phyloP scores from a whole-genome alignment of 2,797 vertebrate genomes.

The Vipera ursinii region DNA sequence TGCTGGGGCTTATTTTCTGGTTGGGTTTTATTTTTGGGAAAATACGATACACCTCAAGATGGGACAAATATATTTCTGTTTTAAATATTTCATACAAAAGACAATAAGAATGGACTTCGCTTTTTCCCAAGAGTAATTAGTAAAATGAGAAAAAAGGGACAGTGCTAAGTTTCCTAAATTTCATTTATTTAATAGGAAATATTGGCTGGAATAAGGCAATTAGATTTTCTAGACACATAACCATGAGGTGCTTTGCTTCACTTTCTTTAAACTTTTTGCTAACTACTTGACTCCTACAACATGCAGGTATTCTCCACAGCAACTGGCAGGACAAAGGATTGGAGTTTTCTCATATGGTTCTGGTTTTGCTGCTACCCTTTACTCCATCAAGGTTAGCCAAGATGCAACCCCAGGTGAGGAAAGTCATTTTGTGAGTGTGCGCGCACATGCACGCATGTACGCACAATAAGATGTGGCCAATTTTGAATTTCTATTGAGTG shows the following conservation, averaged over 20 bases:
- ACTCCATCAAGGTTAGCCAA: conserved; percentile 88
- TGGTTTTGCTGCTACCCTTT: conserved; percentile 93
- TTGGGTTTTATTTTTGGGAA: too few species aligned
- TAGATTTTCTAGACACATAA: not conserved
- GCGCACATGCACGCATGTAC: not conserved
- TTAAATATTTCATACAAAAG: not conserved
- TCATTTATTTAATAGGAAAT: not conserved
- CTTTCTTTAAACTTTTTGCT: not conserved
- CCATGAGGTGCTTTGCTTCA: not conserved
- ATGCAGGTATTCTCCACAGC: conserved; percentile 80
- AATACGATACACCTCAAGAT: not conserved
- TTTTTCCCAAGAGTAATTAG: not conserved
- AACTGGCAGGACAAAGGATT: conserved; percentile 88
- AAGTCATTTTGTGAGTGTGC: not conserved
- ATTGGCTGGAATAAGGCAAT: not conserved
- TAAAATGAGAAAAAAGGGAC: not conserved
- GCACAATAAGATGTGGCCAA: not conserved
- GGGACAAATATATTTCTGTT: not conserved
- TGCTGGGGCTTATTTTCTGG: too few species aligned
- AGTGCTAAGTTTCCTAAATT: not conserved
- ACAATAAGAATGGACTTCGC: not conserved
- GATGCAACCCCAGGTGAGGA: conserved; percentile 93
- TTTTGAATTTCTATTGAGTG: not conserved
- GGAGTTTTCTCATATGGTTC: conserved; percentile 95
- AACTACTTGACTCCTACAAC: not conserved